Conservation (phyloP, 2,797 vertebrate species). For the Anguilla obscura region DNA sequence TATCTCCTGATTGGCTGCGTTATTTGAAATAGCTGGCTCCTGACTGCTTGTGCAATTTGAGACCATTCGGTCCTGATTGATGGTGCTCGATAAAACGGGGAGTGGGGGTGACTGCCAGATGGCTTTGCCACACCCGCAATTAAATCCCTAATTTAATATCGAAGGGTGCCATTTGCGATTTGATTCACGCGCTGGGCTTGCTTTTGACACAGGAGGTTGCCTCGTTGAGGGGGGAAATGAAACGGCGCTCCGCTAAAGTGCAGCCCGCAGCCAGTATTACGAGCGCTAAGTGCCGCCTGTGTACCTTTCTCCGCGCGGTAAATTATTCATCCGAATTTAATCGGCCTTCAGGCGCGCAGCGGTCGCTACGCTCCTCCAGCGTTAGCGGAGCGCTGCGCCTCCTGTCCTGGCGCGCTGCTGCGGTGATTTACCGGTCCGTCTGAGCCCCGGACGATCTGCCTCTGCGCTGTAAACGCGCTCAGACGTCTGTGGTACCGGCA, state of each 20-base stretch:
- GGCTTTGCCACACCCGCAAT: background rate
- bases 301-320: background rate
- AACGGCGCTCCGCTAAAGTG: background rate
- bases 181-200: background rate
- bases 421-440: slow-evolving; percentile 64
- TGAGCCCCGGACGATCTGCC: slow-evolving; percentile 52
- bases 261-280: background rate
- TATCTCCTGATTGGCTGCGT: background rate
- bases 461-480: slow-evolving; percentile 59
- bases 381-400: background rate
- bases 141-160: background rate
- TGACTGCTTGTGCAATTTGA: background rate
- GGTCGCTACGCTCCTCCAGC: background rate
- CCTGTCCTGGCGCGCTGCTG: slow-evolving; percentile 28
- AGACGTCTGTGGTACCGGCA: slow-evolving; percentile 54
- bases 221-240: background rate
- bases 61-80: background rate
- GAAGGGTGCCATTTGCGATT: background rate
- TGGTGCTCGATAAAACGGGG: background rate
- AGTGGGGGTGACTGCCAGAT: background rate
- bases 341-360: background rate
- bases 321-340: background rate
- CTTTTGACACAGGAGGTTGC: background rate
- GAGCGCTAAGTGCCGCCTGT: background rate
- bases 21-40: background rate